Conservation (phyloP, 2,888 invertebrate genomes). For the Beris morrisii region DNA sequence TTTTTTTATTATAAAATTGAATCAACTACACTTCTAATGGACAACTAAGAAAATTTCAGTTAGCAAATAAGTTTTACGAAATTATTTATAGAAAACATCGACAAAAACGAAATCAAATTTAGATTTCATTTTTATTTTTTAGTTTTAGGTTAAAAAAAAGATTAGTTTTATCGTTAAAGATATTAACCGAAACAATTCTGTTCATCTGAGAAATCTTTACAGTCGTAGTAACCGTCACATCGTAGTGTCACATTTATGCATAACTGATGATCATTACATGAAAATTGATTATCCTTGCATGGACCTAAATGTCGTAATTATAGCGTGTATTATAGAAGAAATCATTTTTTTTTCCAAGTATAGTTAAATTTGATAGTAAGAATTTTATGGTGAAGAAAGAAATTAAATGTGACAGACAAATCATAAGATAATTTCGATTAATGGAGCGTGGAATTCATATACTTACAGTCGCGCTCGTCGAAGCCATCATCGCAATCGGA, state of each 20-base stretch:
- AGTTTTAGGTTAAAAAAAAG: neutral
- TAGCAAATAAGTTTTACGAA: no score
- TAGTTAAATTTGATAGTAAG: neutral
- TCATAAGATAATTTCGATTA: no score
- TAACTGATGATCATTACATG: slow-evolving; percentile 70
- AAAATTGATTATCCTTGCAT: slow-evolving; percentile 69
- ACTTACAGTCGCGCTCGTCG: slow-evolving; percentile 64
- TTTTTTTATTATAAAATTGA: no score
- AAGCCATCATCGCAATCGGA: slow-evolving; percentile 62
- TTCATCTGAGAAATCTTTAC: slow-evolving; percentile 88
- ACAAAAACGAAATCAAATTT: no score
- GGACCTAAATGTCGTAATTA: slow-evolving; percentile 46
- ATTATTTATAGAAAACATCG: no score
- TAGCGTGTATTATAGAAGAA: neutral
- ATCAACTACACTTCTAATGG: no score
- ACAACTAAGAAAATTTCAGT: no score
- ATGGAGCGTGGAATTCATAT: slow-evolving; percentile 2
- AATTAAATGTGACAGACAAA: neutral
- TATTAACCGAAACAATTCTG: slow-evolving; percentile 74
- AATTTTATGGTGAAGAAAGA: neutral
- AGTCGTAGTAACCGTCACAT: slow-evolving; percentile 90
- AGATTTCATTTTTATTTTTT: neutral
- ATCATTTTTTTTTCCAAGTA: neutral
- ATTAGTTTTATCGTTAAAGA: slow-evolving; percentile 27
- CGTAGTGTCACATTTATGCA: slow-evolving; percentile 77